phyloP scores from a whole-genome alignment of 2,888 invertebrate species.

The Harpagoxenus sublaevis region DNA sequence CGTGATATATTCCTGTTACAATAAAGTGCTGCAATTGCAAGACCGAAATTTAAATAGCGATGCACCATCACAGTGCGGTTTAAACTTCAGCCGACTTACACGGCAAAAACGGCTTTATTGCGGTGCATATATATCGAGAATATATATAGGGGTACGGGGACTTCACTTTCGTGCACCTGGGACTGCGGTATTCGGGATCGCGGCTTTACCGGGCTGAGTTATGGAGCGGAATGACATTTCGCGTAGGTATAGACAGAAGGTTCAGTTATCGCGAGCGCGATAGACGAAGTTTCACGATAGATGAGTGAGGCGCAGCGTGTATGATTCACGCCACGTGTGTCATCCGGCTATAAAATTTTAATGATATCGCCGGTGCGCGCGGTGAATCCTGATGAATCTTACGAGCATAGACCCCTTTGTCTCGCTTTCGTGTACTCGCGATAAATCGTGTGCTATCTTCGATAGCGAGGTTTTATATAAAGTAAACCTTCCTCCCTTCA shows the following conservation, averaged over 20 bases:
- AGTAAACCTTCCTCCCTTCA: neutral
- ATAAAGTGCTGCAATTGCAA: conserved; percentile 17
- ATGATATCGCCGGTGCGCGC: conserved; percentile 51
- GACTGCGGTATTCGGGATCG: neutral
- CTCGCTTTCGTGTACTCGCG: neutral
- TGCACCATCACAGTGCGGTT: neutral
- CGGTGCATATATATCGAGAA: conserved; percentile 11
- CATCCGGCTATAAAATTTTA: conserved; percentile 63
- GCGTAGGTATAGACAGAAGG: conserved; percentile 20
- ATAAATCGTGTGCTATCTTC: neutral
- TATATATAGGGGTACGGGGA: conserved; percentile 16
- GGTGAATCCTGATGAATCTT: conserved; percentile 53
- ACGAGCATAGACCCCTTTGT: neutral
- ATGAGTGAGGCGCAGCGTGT: neutral
- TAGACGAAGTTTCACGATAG: neutral
- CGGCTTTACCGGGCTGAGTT: conserved; percentile 24
- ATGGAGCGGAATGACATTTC: conserved; percentile 41
- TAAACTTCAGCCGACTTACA: conserved; percentile 29
- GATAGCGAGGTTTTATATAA: neutral
- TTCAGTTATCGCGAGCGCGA: conserved; percentile 41
- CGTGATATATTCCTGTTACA: conserved; percentile 14
- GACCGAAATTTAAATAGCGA: conserved; percentile 11
- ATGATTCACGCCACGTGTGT: conserved; percentile 58
- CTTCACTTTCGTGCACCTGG: conserved; percentile 39
- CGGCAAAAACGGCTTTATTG: conserved; percentile 39